Percentiles rank a stretch among this genome's conserved stretches.
Conservation (phyloP, 2,797 vertebrate species). For the Pitangus sulphuratus region DNA sequence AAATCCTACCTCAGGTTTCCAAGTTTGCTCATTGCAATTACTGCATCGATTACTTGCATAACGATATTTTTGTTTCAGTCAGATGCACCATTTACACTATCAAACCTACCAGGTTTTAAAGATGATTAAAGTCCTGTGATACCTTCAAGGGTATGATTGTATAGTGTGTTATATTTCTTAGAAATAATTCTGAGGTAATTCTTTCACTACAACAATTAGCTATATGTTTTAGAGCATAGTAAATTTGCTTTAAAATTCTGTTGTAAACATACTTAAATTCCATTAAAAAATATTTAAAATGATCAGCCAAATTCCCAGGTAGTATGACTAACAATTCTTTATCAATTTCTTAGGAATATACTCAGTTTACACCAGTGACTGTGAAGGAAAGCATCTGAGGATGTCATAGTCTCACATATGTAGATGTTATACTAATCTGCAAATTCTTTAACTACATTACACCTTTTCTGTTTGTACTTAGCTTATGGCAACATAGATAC, state of each 20-base stretch:
- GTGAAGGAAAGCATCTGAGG: background rate
- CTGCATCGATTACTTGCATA: background rate
- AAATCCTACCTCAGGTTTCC: background rate
- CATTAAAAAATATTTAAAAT: background rate
- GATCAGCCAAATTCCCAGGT: background rate
- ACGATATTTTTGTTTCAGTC: background rate
- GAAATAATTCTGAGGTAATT: background rate
- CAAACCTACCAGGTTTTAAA: background rate
- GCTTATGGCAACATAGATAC: background rate
- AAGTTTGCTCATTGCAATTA: background rate
- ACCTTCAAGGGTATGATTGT: background rate
- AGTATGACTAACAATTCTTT: background rate
- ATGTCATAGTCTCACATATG: background rate
- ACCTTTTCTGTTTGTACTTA: background rate
- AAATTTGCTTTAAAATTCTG: background rate
- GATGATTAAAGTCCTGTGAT: background rate
- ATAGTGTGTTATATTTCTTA: background rate
- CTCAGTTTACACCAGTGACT: background rate
- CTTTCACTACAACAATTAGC: background rate
- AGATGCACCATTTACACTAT: background rate
- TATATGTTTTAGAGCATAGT: background rate
- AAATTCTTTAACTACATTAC: background rate
- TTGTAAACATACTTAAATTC: background rate
- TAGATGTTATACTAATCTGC: background rate
- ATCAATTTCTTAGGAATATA: background rate